These are phyloP conservation scores for Capitulum mitella DNA, from an alignment of 2,888 invertebrate species.

Conservation along the genomic window DNA sequence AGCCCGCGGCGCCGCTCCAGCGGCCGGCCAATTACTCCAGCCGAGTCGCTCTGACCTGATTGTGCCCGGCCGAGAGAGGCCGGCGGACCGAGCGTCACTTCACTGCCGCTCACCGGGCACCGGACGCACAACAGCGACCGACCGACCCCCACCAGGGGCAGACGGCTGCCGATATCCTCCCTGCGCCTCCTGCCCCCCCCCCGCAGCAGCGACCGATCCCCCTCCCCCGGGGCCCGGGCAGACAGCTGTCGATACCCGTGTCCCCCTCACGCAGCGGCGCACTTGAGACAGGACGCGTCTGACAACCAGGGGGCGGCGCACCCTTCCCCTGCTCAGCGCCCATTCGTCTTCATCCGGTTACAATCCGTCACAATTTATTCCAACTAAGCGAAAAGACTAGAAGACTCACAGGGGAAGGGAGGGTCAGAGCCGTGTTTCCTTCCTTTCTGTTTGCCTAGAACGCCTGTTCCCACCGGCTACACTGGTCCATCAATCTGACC, in stretches of 20 bases:
- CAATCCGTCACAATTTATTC: constrained; percentile 10
- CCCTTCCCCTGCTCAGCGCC: background rate
- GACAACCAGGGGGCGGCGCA: background rate
- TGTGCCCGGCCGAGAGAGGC: background rate
- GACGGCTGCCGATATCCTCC: too few relatives aligned
- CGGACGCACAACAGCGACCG: too few relatives aligned
- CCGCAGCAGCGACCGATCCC: too few relatives aligned
- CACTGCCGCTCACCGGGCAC: too few relatives aligned
- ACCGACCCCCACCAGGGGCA: too few relatives aligned
- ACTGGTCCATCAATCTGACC: background rate
- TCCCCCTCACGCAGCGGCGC: background rate
- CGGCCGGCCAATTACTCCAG: background rate
- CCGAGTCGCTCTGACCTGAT: background rate
- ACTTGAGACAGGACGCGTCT: background rate
- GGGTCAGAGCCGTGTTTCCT: background rate
- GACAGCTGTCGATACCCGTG: too few relatives aligned
- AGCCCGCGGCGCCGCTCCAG: background rate
- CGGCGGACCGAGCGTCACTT: background rate
- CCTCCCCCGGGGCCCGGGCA: too few relatives aligned
- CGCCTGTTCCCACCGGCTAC: background rate
- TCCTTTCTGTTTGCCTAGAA: background rate
- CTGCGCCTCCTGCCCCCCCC: too few relatives aligned
- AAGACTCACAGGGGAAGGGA: background rate
- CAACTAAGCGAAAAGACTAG: background rate
- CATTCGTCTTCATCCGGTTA: constrained; percentile 21